phyloP scores from a whole-genome alignment of 2,113 vertebrate species.

The Equus quagga region DNA sequence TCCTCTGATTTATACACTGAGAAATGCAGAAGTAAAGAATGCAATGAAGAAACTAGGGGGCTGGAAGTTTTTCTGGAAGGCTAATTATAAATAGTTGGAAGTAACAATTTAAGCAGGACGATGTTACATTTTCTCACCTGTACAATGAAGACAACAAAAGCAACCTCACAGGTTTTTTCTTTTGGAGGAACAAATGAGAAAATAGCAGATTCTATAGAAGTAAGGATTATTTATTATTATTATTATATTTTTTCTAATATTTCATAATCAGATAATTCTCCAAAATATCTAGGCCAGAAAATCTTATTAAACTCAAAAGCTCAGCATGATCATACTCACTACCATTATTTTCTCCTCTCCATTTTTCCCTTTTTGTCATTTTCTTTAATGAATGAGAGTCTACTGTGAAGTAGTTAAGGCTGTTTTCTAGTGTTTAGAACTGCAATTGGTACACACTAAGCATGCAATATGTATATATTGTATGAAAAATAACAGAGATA shows the following conservation, averaged over 20 bases:
- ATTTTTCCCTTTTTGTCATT: neutral
- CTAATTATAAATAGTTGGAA: neutral
- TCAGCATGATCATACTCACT: neutral
- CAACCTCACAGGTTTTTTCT: neutral
- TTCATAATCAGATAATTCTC: neutral
- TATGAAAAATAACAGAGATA: too few relatives aligned
- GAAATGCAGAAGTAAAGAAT: slow-evolving; percentile 72
- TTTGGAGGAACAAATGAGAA: neutral
- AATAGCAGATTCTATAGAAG: neutral
- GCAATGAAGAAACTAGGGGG: slow-evolving; percentile 58
- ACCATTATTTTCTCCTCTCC: neutral
- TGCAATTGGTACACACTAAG: too few relatives aligned
- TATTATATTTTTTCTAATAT: neutral
- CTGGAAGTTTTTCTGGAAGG: neutral
- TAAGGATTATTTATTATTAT: neutral
- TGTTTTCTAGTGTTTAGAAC: neutral
- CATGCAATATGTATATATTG: too few relatives aligned
- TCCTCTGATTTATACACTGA: slow-evolving; percentile 72
- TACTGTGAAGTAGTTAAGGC: neutral
- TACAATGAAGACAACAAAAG: neutral
- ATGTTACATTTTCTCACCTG: neutral
- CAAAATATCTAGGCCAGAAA: neutral
- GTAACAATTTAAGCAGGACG: neutral
- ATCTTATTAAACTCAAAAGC: neutral
- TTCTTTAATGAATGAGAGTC: neutral